Base-by-base conservation (phyloP, 2,888 invertebrate species). In the Lottia scabra region DNA sequence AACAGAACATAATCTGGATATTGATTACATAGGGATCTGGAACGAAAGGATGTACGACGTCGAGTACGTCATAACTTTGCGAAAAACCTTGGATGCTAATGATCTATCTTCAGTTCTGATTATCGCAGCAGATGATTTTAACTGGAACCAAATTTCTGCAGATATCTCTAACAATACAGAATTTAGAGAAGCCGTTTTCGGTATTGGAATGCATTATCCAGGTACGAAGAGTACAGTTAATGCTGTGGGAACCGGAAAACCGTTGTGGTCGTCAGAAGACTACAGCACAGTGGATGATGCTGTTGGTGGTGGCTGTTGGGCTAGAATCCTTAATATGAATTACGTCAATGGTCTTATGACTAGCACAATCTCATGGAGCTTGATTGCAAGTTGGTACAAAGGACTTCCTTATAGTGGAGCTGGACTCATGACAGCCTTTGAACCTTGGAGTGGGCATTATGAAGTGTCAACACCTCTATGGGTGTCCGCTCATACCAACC, bases 311-410 rank as follows among this genome's bases (percentile, higher is more conserved):
- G 89, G 87, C 8, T 90, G 90, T 78, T 89, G 89, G 90, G 89
- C 89, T 15, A 81, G 90, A 81, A 87, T 86, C 44, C 70, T 90
- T 63, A 90, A 90, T 75, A 87, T 88, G 81, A 90, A 90, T 75
- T 90, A 88, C 82, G 89, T 90, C 4, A 84, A 87, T 80, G 89
- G 90, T 10, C 79, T 81, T 43, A 89, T 90, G 85, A 89, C 89
- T 48, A 89, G 89, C 74, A 90, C 89, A 15, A 89, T 89, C 44
- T 84, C 89, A 0, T 90, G 90, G 90, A 89, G 89, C 75, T 78
- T 89, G 74, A 86, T 90, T 46, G 87, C 87, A n/a, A 84, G 86
- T 72, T 90, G 89, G 77, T 89, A 89, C 73, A 65, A 78, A 13
- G 80, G 78, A 38, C 78, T 90, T 63, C 88, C 88, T 3, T 90